Base-by-base conservation (phyloP, 1,140 invertebrate species). In the Cheumatopsyche charites region DNA sequence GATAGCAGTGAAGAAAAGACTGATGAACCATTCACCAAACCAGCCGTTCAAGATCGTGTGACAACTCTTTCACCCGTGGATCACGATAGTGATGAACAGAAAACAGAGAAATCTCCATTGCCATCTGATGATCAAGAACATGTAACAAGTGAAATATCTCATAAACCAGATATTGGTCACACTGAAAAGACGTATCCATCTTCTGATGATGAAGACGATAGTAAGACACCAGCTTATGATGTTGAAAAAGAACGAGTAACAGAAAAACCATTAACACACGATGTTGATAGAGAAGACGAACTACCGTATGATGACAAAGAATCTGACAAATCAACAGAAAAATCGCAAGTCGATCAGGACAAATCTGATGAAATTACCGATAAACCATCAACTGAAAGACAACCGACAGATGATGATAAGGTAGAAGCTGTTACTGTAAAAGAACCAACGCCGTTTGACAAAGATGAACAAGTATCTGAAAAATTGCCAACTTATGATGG, bases 391-490 rank as follows among this genome's bases (percentile, higher is more conserved):
- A 17, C 11, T 19, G 21, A 58, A 12, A 17, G 21, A 12, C 7
- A 58, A 23, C 19, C 4, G 17, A 11, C 7, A n/a, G 25, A 23
- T 58, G 19, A 13, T n/a, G 41, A 42, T 42, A 12, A 42, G 12
- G 5, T 6, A 6, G 12, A 42, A 42, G 3, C 11, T 6, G 2
- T 15, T 6, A 47, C 43, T 47, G 43, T 7, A n/a, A 47, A 15
- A 49, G 19, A 4, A 5, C 47, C 47, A 15, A 49, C 19, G 5
- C 13, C 47, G 9, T 36, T 36, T 4, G 29, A 36, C 9, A 21
- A 21, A 47, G 17, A 36, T 23, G 67, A 58, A 47, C 47, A 68
- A 1, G 13, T 23, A 19, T 55, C 67, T 29, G 47, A 68, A 68
- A 67, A 49, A 47, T 12, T 21, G 0, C 47, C 26, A 2, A 17